These are phyloP conservation scores for Neopelma chrysocephalum DNA, from an alignment of 2,797 vertebrate genomes.

Conservation along the genomic window DNA sequence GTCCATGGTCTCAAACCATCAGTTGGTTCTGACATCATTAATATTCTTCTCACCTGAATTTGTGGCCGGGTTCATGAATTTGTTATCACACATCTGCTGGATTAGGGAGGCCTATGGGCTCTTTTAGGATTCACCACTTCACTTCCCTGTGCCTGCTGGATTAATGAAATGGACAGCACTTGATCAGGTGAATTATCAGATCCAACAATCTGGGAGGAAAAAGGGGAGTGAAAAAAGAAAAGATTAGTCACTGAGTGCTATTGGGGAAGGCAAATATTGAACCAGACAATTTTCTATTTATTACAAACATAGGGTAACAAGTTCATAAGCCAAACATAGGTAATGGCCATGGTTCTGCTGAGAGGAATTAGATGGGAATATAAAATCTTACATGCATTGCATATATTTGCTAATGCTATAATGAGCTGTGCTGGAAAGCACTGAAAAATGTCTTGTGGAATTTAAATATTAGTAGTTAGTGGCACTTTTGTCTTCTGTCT, in stretches of 20 bases:
- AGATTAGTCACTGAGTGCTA: background rate
- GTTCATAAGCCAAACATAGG: background rate
- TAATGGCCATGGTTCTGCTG: background rate
- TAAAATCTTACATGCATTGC: background rate
- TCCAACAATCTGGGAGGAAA: background rate
- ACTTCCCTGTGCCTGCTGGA: background rate
- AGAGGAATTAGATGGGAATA: background rate
- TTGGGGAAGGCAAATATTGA: constrained; percentile 16
- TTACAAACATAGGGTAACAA: background rate
- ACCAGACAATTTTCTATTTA: constrained; percentile 7
- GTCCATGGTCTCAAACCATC: background rate
- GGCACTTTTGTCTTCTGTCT: background rate
- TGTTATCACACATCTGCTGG: background rate
- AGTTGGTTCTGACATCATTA: background rate
- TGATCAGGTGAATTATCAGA: constrained; percentile 28
- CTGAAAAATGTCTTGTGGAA: background rate
- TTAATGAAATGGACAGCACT: background rate
- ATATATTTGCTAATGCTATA: background rate
- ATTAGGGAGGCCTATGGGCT: background rate
- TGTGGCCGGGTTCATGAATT: background rate
- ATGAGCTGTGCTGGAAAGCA: background rate
- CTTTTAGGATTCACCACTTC: background rate
- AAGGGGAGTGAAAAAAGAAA: background rate
- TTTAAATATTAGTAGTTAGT: background rate
- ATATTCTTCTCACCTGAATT: background rate